Base-by-base conservation (phyloP, 2,113 vertebrate genomes). In the Mesoclemmys tuberculata region DNA sequence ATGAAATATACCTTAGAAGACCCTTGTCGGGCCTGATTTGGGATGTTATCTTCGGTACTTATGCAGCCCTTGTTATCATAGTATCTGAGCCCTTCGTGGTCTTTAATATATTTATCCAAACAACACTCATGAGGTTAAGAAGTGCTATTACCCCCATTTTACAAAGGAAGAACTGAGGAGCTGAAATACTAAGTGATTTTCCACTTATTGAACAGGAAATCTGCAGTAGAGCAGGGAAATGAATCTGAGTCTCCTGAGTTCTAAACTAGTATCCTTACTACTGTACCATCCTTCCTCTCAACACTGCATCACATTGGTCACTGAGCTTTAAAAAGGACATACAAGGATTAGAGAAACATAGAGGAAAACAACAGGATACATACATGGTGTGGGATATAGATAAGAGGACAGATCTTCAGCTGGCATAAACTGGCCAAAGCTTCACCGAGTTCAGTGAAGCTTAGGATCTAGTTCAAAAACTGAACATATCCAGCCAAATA, bases 391-490 rank as follows among this genome's bases (percentile, higher is more conserved):
- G 81, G 51, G 96, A 96, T 93, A 84, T 1, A 0, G 88, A 82
- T 90, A 79, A 95, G 94, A 56, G 54, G 56, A 85, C 77, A 77
- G 77, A 79, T 68, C 81, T 92, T 93, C 84, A 93, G 56, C 83
- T 93, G 80, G 41, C 88, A 83, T 74, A 94, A 93, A 90, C 49
- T 86, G 85, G 64, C 5, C 78, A 82, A 82, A 46, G 68, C 87
- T 87, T 51, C 93, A 92, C 5, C 94, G 93, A 93, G 87, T 95
- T 88, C 89, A 91, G 49, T 88, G 78, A 96, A 94, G 80, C 31
- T 95, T 92, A 92, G 38, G 49, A 88, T 41, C 49, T 88, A 88
- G 68, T 94, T 94, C 80, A 90, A 85, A 55, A 64, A 84, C 85
- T 26, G 71, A 94, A 85, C 49, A 83, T 82, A 54, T 78, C 85